Percentiles rank a stretch among this genome's conserved stretches.
These are phyloP conservation scores for Isichthys henryi DNA, from an alignment of 2,113 vertebrate genomes.

Conservation along the genomic window DNA sequence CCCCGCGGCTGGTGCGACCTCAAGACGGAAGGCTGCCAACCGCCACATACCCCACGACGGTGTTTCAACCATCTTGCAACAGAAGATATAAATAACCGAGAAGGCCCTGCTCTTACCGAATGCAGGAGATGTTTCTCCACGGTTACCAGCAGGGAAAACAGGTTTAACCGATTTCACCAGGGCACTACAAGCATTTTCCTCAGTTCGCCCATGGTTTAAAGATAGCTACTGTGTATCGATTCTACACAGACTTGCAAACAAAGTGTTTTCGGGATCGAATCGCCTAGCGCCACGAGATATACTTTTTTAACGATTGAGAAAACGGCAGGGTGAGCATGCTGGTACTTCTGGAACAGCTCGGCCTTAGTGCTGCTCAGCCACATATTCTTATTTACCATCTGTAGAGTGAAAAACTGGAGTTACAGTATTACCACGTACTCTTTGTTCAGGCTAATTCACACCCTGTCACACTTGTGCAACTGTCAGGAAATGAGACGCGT, in stretches of 20 bases:
- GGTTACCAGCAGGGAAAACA: background rate
- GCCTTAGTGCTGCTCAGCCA: background rate
- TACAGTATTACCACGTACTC: background rate
- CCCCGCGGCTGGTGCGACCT: background rate
- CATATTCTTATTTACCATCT: slow-evolving; percentile 1
- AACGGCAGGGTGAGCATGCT: background rate
- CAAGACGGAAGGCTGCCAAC: background rate
- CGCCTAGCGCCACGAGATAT: background rate
- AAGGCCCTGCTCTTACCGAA: background rate
- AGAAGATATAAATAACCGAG: background rate
- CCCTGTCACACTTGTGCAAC: background rate
- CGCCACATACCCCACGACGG: background rate
- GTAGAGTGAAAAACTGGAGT: background rate
- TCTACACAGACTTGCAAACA: background rate
- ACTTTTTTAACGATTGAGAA: slow-evolving; percentile 2
- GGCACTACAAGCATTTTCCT: background rate
- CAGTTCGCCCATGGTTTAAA: background rate
- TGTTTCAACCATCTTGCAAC: background rate
- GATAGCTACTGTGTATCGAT: background rate
- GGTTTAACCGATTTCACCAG: background rate
- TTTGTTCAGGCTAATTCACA: slow-evolving; percentile 15
- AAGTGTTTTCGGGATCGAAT: background rate
- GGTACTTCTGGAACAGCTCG: background rate
- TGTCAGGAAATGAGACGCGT: background rate
- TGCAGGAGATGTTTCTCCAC: background rate